A percentile compares a stretch with the other conserved stretches of the same genome.
Conservation (phyloP, 2,113 vertebrate genomes). For the Brachionichthys hirsutus region DNA sequence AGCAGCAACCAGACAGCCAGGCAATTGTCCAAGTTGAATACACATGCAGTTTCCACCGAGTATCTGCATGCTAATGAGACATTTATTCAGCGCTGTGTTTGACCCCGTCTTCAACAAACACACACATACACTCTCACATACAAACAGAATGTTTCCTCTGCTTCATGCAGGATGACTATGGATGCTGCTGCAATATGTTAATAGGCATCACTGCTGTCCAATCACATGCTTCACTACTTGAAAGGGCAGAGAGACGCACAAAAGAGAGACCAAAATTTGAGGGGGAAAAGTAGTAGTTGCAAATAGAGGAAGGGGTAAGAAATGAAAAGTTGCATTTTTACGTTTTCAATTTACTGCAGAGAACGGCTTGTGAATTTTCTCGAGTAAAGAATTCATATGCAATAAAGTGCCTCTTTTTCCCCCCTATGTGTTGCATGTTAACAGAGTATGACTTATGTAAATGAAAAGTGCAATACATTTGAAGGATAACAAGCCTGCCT, state of each 20-base stretch:
- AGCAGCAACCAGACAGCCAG: background rate
- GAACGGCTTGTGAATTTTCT: conserved; percentile 30
- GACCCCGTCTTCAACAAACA: conserved; percentile 8
- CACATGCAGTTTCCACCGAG: conserved; percentile 3
- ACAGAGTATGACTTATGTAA: conserved; percentile 28
- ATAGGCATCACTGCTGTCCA: conserved; percentile 45
- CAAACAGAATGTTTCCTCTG: conserved; percentile 10
- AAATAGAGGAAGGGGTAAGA: background rate
- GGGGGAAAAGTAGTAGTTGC: background rate
- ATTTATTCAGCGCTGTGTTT: conserved; percentile 20
- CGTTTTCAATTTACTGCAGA: conserved; percentile 3
- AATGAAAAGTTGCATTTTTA: too few species aligned
- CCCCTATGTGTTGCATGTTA: conserved; percentile 13
- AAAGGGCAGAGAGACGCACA: conserved; percentile 25
- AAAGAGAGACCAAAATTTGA: conserved; percentile 3
- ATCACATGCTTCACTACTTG: conserved; percentile 41
- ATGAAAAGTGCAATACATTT: conserved; percentile 20
- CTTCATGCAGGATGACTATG: conserved; percentile 35
- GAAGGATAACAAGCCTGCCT: background rate
- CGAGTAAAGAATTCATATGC: conserved; percentile 14
- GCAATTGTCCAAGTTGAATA: background rate
- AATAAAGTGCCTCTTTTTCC: conserved; percentile 22
- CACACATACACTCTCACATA: conserved; percentile 6
- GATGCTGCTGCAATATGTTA: conserved; percentile 43
- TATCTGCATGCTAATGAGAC: conserved; percentile 33